These are phyloP conservation scores for Stichodactyla helianthus DNA, from an alignment of 64 coral and sea anemone genomes.

Conservation along the genomic window DNA sequence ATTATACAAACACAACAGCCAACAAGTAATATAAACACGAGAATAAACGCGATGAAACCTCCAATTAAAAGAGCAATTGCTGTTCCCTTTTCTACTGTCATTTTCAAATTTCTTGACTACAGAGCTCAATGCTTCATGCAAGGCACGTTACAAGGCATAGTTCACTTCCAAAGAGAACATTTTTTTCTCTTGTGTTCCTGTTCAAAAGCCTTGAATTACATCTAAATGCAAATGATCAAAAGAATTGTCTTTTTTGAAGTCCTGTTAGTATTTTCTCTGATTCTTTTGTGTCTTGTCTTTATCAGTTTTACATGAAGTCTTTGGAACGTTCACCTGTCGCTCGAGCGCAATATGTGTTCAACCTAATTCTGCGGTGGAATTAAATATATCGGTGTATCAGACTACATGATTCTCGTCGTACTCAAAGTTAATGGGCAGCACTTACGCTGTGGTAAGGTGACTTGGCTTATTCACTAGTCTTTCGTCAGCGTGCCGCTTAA, in stretches of 20 bases:
- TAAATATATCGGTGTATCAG: neutral
- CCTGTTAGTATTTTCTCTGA: neutral
- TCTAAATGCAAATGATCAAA: neutral
- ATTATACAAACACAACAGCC: conserved; percentile 8
- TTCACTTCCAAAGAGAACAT: neutral
- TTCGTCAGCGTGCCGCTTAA: too few relatives aligned
- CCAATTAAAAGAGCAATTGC: conserved; percentile 12
- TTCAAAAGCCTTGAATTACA: neutral
- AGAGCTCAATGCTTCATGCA: neutral
- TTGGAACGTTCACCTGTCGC: neutral
- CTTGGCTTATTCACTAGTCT: neutral
- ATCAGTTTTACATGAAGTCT: neutral
- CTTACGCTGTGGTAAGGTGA: neutral
- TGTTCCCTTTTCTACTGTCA: neutral
- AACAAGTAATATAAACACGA: neutral
- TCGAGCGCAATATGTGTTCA: neutral
- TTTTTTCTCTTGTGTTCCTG: neutral
- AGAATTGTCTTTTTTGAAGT: neutral
- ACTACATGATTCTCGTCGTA: neutral
- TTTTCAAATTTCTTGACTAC: neutral
- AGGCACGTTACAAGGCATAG: neutral
- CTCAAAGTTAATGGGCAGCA: neutral
- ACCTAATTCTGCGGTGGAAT: neutral
- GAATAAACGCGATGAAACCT: neutral
- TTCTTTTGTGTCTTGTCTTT: neutral